Base-by-base conservation (phyloP, 2,797 vertebrate species). In the Gallirallus australis region DNA sequence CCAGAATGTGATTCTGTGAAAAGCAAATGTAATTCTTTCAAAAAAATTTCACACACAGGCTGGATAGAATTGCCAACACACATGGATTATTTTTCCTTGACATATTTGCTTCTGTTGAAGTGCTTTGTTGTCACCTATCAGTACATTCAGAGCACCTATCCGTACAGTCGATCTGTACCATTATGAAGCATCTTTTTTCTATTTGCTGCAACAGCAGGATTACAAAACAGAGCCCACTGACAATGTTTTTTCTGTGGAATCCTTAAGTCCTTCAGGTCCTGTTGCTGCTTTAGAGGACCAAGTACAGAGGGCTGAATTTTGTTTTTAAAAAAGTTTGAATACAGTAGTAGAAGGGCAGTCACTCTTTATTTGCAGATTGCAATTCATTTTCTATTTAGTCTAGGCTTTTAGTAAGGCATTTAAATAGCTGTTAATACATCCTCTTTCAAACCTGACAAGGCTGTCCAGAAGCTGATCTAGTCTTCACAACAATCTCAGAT, bases 1-100 rank as follows among this genome's bases (percentile, higher is more conserved):
- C 79, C 89, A 96, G 80, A 82, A 76, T 90, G 40, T 19, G 96
- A 88, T 42, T 91, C 94, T 95, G 86, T 84, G 91, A 86, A 86
- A 94, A 90, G 27, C 17, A 89, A 45, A 28, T 48, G 33, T 2
- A 81, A 65, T 69, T 78, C 2, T 4, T 89, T 82, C 17, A 33
- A 86, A 87, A 42, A 90, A 53, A 10, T 59, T 92, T 39, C 59
- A 87, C 42, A 45, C 10, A 53, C 7, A 47, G 3, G 10, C 57
- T 94, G 25, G 63, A 66, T 53, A 92, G 24, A 94, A 30, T 60
- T 90, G 72, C 63, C 60, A 82, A 23, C 3, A 20, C 3, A 4
- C 25, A 47, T 39, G 30, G 35, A 47, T 72, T 85, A 76, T 53
- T 69, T 66, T 91, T 80, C 50, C 47, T 31, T 47, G 28, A 85